These are phyloP conservation scores for Acanthosepion esculentum DNA, from an alignment of 2,888 invertebrate species.

Conservation along the genomic window DNA sequence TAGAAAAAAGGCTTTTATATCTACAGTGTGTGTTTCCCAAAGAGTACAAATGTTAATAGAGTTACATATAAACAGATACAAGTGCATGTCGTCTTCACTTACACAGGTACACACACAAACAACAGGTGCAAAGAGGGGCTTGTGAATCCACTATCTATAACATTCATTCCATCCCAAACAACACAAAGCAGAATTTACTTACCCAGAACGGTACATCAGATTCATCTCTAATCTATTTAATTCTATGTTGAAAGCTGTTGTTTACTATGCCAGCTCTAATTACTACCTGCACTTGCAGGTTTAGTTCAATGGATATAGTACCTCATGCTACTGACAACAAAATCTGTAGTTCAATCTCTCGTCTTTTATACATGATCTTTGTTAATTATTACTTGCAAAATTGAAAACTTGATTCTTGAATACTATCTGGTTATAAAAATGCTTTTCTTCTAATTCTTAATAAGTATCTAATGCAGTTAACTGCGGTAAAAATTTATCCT, in stretches of 20 bases:
- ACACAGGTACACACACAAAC: not conserved
- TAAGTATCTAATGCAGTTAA: too few species aligned
- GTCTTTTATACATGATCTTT: not conserved
- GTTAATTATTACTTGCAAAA: not conserved
- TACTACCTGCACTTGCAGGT: not conserved
- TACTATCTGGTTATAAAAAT: too few species aligned
- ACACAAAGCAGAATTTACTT: not conserved
- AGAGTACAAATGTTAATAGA: not conserved
- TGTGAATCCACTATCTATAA: not conserved
- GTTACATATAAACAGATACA: not conserved
- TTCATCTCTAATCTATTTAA: constrained; percentile 1
- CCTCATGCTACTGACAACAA: not conserved
- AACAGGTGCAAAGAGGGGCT: not conserved
- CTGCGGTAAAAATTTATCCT: too few species aligned
- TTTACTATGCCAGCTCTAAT: not conserved
- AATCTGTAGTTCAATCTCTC: not conserved
- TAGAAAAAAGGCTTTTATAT: not conserved
- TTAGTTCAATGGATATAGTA: not conserved
- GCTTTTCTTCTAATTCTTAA: too few species aligned
- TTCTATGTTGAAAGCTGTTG: not conserved
- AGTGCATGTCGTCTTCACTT: not conserved
- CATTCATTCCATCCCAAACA: not conserved
- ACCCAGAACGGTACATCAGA: not conserved
- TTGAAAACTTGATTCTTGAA: not conserved
- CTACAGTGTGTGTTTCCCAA: not conserved